Evolutionary conservation across 2,797 vertebrate genomes (phyloP).

Genomic region (Thaleichthys pacificus): DNA sequence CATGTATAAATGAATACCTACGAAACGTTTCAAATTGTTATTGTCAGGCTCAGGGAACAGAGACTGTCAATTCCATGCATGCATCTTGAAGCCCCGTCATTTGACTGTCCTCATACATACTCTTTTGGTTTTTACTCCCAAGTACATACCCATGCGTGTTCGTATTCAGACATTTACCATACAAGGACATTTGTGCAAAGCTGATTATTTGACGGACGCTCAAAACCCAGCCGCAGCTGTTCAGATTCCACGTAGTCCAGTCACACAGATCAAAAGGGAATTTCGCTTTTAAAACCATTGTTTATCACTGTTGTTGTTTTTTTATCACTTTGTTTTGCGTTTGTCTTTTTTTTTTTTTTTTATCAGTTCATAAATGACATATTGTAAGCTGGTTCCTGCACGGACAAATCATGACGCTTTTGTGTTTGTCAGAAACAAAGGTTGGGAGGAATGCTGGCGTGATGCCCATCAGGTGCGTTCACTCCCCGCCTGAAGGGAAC

Average conservation of each 20-base stretch:
- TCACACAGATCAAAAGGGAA: background rate
- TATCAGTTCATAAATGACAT: background rate
- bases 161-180: background rate
- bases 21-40: constrained; percentile 40
- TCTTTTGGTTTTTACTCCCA: background rate
- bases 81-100: background rate
- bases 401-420: background rate
- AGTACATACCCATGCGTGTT: too few species aligned
- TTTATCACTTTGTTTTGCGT: background rate
- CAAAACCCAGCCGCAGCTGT: background rate
- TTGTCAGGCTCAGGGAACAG: constrained; percentile 56
- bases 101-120: background rate
- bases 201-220: background rate
- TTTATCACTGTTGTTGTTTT: background rate
- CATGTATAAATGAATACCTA: constrained; percentile 33
- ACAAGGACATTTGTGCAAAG: background rate
- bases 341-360: background rate
- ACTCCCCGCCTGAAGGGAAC: background rate
- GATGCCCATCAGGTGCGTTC: background rate
- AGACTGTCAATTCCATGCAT: constrained; percentile 24
- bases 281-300: background rate
- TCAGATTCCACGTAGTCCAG: background rate
- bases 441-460: background rate
- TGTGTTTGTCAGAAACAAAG: background rate
- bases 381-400: background rate